These are phyloP conservation scores for Typhlomys cinereus DNA, from an alignment of 2,113 vertebrate genomes.

Conservation along the genomic window DNA sequence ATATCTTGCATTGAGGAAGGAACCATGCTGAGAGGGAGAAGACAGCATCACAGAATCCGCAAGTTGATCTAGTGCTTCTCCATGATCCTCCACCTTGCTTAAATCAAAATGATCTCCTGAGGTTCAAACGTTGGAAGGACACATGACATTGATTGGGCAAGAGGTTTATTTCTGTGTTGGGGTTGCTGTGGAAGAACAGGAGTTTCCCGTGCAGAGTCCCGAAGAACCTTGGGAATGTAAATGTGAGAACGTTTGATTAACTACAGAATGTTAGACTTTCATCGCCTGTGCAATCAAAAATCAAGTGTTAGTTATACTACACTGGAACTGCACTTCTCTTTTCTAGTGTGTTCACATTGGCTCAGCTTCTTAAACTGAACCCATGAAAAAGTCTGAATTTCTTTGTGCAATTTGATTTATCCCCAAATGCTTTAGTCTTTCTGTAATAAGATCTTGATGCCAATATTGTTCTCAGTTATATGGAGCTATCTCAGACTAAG, in stretches of 20 bases:
- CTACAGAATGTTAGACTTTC: background rate
- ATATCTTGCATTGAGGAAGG: background rate
- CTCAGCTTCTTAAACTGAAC: background rate
- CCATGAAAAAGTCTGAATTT: background rate
- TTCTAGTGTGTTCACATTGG: background rate
- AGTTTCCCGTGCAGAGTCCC: background rate
- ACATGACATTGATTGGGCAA: background rate
- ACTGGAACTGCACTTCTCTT: background rate
- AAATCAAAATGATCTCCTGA: background rate
- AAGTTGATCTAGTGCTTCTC: background rate
- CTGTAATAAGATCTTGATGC: constrained; percentile 14
- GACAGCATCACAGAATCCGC: background rate
- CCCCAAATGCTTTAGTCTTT: constrained; percentile 1
- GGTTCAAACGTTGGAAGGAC: background rate
- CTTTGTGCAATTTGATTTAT: background rate
- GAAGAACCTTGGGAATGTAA: background rate
- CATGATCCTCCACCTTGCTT: background rate
- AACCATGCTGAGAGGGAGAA: background rate
- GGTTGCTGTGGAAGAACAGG: background rate
- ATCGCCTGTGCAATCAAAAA: background rate
- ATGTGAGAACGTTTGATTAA: background rate
- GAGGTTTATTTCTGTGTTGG: background rate
- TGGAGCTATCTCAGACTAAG: background rate
- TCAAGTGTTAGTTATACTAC: background rate
- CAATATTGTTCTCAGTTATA: background rate